A percentile compares a stretch with the other conserved stretches of the same genome.
phyloP scores from a whole-genome alignment of 64 coral and sea anemone species.

The Porites lutea region DNA sequence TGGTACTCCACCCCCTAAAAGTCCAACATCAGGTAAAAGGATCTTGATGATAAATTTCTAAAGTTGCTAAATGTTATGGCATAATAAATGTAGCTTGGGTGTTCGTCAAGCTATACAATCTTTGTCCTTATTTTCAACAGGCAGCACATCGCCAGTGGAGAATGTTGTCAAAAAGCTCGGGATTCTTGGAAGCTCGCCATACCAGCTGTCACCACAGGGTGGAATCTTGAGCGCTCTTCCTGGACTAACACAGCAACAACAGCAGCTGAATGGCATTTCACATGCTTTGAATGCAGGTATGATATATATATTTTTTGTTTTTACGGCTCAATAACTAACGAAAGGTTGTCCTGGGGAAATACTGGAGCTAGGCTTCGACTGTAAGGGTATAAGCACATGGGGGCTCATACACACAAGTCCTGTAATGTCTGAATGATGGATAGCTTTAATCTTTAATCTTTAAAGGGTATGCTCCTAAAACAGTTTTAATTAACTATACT shows the following conservation, averaged over 20 bases:
- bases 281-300: conserved; percentile 85
- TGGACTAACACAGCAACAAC: conserved; percentile 74
- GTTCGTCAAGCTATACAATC: not conserved
- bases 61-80: not conserved
- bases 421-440: too few species aligned
- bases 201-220: conserved; percentile 68
- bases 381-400: too few species aligned
- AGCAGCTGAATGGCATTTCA: conserved; percentile 62
- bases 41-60: not conserved
- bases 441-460: too few species aligned
- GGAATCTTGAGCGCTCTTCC: conserved; percentile 84
- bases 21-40: conserved; percentile 68
- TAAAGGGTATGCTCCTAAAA: too few species aligned
- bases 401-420: too few species aligned
- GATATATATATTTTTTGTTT: not conserved
- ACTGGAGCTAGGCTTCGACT: too few species aligned
- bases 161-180: conserved; percentile 82
- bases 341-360: too few species aligned
- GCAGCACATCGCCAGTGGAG: conserved; percentile 70
- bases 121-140: conserved; percentile 23
- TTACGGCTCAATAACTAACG: too few species aligned
- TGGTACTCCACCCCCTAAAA: conserved; percentile 78
- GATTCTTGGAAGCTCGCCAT: conserved; percentile 82
- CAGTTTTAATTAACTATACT: too few species aligned
- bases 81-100: not conserved